A percentile compares a stretch with the other conserved stretches of the same genome.
These are phyloP conservation scores for Caenorhabditis remanei DNA, from an alignment of 1,140 invertebrate genomes.

Conservation along the genomic window DNA sequence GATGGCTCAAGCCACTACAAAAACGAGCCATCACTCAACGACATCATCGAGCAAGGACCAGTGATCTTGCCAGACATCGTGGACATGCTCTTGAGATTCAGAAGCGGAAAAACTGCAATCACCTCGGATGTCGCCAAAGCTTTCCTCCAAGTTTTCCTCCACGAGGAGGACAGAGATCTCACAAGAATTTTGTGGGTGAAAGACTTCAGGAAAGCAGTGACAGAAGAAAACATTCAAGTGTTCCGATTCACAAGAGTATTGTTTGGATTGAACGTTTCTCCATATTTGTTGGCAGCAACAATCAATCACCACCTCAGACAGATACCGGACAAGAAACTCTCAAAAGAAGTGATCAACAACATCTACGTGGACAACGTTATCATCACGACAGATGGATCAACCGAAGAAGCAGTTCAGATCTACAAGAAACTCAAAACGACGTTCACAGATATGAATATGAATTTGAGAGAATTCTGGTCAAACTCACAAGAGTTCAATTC, in stretches of 20 bases:
- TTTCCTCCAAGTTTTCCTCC: conserved; percentile 64
- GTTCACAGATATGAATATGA: conserved; percentile 57
- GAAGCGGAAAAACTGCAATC: conserved; percentile 45
- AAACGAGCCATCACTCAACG: conserved; percentile 75
- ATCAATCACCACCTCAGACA: conserved; percentile 57
- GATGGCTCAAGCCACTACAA: conserved; percentile 74
- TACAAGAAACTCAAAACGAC: background rate
- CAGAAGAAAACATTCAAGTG: conserved; percentile 51
- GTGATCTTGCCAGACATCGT: conserved; percentile 58
- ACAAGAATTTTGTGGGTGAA: conserved; percentile 66
- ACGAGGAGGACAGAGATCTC: conserved; percentile 66
- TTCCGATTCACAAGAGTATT: conserved; percentile 61
- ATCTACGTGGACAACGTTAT: conserved; percentile 62
- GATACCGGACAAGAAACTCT: background rate
- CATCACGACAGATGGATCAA: conserved; percentile 1
- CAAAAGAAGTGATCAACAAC: conserved; percentile 37
- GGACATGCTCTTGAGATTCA: conserved; percentile 59
- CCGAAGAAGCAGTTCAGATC: conserved; percentile 33
- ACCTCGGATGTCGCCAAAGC: conserved; percentile 64
- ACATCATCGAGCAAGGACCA: conserved; percentile 67
- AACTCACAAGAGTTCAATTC: conserved; percentile 20
- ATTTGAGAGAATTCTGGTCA: conserved; percentile 53
- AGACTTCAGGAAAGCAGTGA: conserved; percentile 48
- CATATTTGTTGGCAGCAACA: conserved; percentile 62
- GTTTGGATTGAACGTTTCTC: conserved; percentile 61